Evolutionary conservation across 2,888 invertebrate species (phyloP).

Genomic region (Schrankia costaestrigalis): DNA sequence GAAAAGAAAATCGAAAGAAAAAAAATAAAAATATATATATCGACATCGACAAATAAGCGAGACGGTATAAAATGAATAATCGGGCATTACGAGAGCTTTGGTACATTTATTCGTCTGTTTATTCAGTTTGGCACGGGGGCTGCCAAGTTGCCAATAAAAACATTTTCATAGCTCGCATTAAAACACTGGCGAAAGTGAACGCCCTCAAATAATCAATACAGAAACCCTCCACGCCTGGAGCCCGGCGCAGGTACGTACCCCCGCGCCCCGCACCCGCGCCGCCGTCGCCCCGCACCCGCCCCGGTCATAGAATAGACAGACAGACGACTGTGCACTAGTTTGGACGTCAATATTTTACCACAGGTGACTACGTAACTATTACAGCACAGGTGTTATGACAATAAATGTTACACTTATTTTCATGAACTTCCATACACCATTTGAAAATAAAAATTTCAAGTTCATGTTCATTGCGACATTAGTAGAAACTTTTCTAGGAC

Average conservation of each 20-base stretch:
- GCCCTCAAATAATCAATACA: conserved; percentile 56
- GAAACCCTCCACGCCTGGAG: conserved; percentile 44
- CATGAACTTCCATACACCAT: too few relatives aligned
- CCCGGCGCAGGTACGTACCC: conserved; percentile 67
- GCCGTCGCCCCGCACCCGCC: conserved; percentile 35
- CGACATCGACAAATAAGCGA: conserved; percentile 39
- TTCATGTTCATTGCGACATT: too few relatives aligned
- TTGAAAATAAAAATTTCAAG: too few relatives aligned
- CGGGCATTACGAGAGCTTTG: conserved; percentile 49
- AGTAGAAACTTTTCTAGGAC: too few relatives aligned
- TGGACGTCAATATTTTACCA: conserved; percentile 35
- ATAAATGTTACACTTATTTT: too few relatives aligned
- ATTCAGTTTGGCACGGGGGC: conserved; percentile 50
- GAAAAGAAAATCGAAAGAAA: conserved; percentile 25
- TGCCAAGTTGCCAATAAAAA: conserved; percentile 72
- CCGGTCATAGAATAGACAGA: conserved; percentile 53
- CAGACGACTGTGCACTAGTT: conserved; percentile 34
- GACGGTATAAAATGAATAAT: conserved; percentile 52
- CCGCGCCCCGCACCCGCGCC: conserved; percentile 37
- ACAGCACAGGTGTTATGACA: conserved; percentile 25
- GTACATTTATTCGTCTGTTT: conserved; percentile 58
- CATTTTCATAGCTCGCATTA: conserved; percentile 75
- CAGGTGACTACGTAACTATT: conserved; percentile 18
- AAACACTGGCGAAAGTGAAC: conserved; percentile 79
- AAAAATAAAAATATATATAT: conserved; percentile 16